These are phyloP conservation scores for Channallabes apus DNA, from an alignment of 2,797 vertebrate genomes.

Conservation along the genomic window DNA sequence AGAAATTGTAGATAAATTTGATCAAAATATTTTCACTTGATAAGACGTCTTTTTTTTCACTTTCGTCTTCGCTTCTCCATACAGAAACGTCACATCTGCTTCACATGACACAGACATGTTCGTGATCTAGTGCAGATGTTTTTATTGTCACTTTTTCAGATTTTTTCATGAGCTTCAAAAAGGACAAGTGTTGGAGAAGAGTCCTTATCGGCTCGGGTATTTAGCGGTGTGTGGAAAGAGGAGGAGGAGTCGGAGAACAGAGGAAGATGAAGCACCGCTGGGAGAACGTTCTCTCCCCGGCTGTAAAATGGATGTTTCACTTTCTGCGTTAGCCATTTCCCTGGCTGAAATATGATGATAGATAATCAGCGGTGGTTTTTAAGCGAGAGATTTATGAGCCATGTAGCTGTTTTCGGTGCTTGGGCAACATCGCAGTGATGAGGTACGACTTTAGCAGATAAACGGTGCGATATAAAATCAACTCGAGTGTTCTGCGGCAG, in stretches of 20 bases:
- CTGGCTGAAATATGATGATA: conserved; percentile 46
- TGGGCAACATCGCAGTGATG: neutral
- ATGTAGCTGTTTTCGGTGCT: neutral
- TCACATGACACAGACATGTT: neutral
- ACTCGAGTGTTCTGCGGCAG: neutral
- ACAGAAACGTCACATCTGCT: neutral
- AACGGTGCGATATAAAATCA: neutral
- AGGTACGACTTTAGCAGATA: neutral
- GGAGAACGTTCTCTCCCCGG: conserved; percentile 58
- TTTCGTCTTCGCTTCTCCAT: neutral
- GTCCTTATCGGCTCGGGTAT: conserved; percentile 46
- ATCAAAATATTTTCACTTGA: too few relatives aligned
- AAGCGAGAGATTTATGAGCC: conserved; percentile 36
- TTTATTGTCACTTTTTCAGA: neutral
- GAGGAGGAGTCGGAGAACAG: conserved; percentile 68
- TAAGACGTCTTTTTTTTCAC: too few relatives aligned
- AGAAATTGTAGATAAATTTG: too few relatives aligned
- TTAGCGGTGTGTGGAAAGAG: conserved; percentile 67
- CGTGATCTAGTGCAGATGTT: neutral
- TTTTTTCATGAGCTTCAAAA: neutral
- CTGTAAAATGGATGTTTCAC: conserved; percentile 47
- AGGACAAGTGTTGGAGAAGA: neutral
- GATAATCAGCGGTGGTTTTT: conserved; percentile 49
- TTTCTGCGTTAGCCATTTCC: conserved; percentile 44
- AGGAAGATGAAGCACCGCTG: conserved; percentile 71